phyloP scores from a whole-genome alignment of 2,113 vertebrate genomes.

The Daphoenositta chrysoptera region DNA sequence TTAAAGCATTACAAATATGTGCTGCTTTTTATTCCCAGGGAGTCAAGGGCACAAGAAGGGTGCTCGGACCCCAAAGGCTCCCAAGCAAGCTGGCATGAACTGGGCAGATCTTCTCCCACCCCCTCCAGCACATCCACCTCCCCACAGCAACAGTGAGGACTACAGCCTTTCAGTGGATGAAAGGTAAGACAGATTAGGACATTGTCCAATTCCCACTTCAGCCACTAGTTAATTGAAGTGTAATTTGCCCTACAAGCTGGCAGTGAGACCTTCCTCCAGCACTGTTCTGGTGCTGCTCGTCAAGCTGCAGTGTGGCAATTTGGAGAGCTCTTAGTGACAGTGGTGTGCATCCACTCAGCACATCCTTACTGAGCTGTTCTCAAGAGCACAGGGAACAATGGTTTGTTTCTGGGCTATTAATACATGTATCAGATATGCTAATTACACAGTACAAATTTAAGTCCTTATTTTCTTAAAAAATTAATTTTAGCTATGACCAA shows the following conservation, averaged over 20 bases:
- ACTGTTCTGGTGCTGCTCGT: not conserved
- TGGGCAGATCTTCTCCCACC: conserved; percentile 96
- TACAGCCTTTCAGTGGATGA: conserved; percentile 86
- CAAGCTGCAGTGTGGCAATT: not conserved
- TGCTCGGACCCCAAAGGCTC: conserved; percentile 86
- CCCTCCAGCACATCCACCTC: conserved; percentile 91
- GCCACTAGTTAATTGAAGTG: not conserved
- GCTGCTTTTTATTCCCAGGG: conserved; percentile 72
- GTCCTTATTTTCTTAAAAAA: conserved; percentile 48
- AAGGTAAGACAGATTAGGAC: conserved; percentile 73
- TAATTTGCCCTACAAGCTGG: not conserved
- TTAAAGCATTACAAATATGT: not conserved
- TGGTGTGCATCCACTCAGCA: not conserved
- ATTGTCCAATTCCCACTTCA: not conserved
- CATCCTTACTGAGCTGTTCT: not conserved
- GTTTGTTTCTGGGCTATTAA: not conserved
- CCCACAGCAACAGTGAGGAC: conserved; percentile 85
- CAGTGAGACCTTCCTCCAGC: not conserved
- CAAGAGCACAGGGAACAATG: not conserved
- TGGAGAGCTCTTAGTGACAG: not conserved
- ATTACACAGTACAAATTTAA: not conserved
- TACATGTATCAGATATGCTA: not conserved
- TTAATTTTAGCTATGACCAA: conserved; percentile 85
- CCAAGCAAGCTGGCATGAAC: conserved; percentile 94
- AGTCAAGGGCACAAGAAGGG: conserved; percentile 98